Base-by-base conservation (phyloP, 2,888 invertebrate genomes). In the Oscheius sp. region DNA sequence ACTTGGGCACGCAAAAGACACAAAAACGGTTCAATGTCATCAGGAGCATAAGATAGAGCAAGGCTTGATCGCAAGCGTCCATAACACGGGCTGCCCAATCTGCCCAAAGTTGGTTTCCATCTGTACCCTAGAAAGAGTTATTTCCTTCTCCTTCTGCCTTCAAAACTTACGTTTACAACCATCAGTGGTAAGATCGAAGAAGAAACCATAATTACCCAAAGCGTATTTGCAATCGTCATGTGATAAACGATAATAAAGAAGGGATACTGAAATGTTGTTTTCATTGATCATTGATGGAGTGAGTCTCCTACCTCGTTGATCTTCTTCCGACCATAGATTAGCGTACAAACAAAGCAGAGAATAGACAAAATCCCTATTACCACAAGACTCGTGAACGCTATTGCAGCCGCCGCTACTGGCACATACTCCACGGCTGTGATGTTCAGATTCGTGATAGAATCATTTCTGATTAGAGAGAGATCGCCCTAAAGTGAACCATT, bases 21-120 rank as follows among this genome's bases (percentile, higher is more conserved):
- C 71, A 75, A 50, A 78, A 74, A 29, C 77, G 70, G 46, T 78
- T 78, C 63, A 78, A 65, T 1, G 77, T 69, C 77, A 78, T 78
- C 29, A 78, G 68, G 17, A 78, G 67, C 1, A 72, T 75, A 39
- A 75, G 71, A 33, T 78, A 78, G 10, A 78, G 37, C 0, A 72
- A 65, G 8, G 73, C 75, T n/a, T 75, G 70, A 10, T 78, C 77
- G 2, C 73, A 72, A 29, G 71, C 58, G 55, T 68, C 70, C 20
- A 75, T 73, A 5, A 74, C 48, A 23, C 73, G 68, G 1, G 73
- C 72, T 1, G 71, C 73, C 50, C 75, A 48, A 53, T 68, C 65
- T 57, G 71, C 71, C 72, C 70, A 75, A 17, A 57, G 27, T 6
- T 48, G 10, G 48, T n/a, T 20, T 8, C 6, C 8, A 25, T 25